A percentile compares a stretch with the other conserved stretches of the same genome.
Conservation (phyloP, 2,797 vertebrate species). For the Fistularia tabacaria region DNA sequence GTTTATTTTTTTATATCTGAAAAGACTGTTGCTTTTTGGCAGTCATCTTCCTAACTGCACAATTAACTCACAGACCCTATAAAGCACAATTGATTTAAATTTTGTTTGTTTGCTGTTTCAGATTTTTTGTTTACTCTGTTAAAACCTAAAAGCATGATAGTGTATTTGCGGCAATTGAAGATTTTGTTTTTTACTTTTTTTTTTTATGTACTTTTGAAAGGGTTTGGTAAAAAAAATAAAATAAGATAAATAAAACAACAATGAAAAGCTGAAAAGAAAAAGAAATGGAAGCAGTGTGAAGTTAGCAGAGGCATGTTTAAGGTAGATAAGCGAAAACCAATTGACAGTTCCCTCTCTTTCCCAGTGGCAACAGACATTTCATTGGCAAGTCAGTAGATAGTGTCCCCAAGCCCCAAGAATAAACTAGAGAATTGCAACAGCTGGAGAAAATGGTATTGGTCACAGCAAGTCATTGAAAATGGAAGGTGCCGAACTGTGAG, state of each 20-base stretch:
- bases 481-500: slow-evolving; percentile 51
- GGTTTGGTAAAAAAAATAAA: slow-evolving; percentile 6
- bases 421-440: slow-evolving; percentile 68
- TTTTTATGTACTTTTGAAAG: slow-evolving; percentile 18
- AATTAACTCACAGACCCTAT: too few relatives aligned
- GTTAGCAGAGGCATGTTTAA: slow-evolving; percentile 72
- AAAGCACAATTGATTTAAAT: too few relatives aligned
- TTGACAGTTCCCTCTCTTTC: slow-evolving; percentile 63
- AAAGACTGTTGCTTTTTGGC: too few relatives aligned
- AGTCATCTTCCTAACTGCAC: too few relatives aligned
- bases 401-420: slow-evolving; percentile 56
- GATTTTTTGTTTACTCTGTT: too few relatives aligned
- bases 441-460: slow-evolving; percentile 72
- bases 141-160: too few relatives aligned
- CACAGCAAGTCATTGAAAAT: slow-evolving; percentile 68
- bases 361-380: slow-evolving; percentile 67
- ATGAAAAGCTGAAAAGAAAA: slow-evolving; percentile 51
- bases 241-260: slow-evolving; percentile 29
- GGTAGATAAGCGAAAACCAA: slow-evolving; percentile 75
- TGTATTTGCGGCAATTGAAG: background rate
- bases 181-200: slow-evolving; percentile 32
- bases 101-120: too few relatives aligned
- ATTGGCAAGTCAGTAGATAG: slow-evolving; percentile 69
- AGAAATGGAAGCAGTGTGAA: slow-evolving; percentile 49
- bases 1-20: too few relatives aligned